phyloP scores from a whole-genome alignment of 2,888 invertebrate species.

The Tetranychus truncatus region DNA sequence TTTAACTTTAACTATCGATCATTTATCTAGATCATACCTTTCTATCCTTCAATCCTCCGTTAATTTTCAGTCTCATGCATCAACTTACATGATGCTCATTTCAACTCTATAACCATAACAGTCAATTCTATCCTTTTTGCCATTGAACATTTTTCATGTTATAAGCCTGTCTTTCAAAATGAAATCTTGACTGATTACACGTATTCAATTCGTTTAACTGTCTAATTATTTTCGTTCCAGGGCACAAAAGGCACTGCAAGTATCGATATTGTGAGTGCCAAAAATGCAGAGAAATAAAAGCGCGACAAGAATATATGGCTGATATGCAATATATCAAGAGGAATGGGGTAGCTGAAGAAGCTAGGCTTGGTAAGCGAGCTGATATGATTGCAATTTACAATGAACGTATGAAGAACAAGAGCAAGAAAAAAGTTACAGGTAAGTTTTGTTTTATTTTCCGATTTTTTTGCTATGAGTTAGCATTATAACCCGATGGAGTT shows the following conservation, averaged over 20 bases:
- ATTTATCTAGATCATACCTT: too few species aligned
- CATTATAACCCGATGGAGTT: background rate
- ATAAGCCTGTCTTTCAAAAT: too few species aligned
- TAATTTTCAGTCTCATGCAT: too few species aligned
- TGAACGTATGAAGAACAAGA: constrained; percentile 9
- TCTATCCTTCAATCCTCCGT: too few species aligned
- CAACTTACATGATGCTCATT: too few species aligned
- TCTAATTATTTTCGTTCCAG: background rate
- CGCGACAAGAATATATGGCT: constrained; percentile 11
- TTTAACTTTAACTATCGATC: background rate
- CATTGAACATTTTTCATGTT: too few species aligned
- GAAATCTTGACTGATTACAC: too few species aligned
- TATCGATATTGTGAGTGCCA: background rate
- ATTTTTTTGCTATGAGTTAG: background rate
- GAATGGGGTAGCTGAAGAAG: constrained; percentile 9
- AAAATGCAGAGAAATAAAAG: background rate
- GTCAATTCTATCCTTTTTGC: too few species aligned
- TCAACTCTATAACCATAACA: too few species aligned
- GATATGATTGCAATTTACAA: constrained; percentile 9
- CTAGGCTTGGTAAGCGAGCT: background rate
- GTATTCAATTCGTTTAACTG: background rate
- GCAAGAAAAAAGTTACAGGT: background rate
- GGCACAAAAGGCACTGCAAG: background rate
- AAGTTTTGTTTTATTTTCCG: background rate
- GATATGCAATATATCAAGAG: constrained; percentile 13